phyloP scores from a whole-genome alignment of 2,797 vertebrate species.

The Malurus leucopterus region DNA sequence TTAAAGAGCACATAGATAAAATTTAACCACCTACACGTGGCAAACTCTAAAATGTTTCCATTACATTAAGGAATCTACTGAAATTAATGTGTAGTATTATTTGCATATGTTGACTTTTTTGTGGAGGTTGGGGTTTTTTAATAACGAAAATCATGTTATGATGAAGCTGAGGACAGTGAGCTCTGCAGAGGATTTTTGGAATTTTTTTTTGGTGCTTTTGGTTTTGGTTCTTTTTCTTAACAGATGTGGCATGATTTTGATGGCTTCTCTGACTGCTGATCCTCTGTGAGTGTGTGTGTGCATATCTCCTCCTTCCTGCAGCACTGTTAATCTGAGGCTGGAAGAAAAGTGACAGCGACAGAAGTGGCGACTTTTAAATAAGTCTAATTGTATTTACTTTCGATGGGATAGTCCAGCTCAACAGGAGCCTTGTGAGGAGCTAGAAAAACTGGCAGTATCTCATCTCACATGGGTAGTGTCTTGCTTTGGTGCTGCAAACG shows the following conservation, averaged over 20 bases:
- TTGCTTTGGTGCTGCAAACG: background rate
- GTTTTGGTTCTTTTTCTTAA: background rate
- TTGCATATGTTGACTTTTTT: background rate
- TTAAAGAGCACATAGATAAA: background rate
- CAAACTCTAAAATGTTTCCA: background rate
- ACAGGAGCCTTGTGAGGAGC: background rate
- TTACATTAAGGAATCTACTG: background rate
- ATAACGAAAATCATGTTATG: background rate
- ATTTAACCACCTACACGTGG: background rate
- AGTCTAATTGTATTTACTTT: background rate
- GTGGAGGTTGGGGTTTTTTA: background rate
- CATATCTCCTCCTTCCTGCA: background rate
- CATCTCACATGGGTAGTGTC: background rate
- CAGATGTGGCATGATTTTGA: background rate
- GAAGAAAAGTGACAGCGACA: background rate
- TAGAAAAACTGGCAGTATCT: background rate
- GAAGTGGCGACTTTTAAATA: background rate
- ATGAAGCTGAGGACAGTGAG: background rate
- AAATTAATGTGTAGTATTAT: background rate
- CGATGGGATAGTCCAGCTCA: background rate
- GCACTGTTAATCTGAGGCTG: background rate
- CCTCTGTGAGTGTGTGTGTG: background rate
- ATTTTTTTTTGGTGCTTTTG: background rate
- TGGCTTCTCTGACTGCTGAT: background rate
- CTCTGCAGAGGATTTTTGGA: background rate